Conservation (phyloP, 1,140 invertebrate species). For the Listronotus bonariensis region DNA sequence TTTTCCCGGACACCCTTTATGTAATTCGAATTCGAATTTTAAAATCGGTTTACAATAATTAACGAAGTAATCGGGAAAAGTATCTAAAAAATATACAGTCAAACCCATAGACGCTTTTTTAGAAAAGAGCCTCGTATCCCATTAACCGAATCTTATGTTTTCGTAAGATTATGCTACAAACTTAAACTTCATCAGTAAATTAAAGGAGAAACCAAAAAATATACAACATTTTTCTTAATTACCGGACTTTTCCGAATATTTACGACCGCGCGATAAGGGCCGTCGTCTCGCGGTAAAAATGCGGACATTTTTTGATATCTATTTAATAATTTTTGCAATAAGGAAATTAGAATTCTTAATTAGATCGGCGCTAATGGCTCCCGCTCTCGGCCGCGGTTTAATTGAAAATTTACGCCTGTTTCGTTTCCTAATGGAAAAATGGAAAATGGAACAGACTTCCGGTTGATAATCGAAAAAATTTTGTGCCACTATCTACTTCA, state of each 20-base stretch:
- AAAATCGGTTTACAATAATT: no score
- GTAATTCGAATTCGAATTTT: no score
- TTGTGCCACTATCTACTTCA: not conserved
- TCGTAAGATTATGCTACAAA: no score
- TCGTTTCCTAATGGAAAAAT: conserved; percentile 38
- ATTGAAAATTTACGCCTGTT: conserved; percentile 38
- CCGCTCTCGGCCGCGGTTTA: conserved; percentile 30
- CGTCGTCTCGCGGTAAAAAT: conserved; percentile 24
- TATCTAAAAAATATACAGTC: no score
- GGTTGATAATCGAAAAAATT: conserved; percentile 35
- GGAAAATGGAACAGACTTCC: conserved; percentile 32
- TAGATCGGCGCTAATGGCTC: conserved; percentile 35
- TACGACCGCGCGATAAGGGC: conserved; percentile 20
- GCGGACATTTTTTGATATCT: conserved; percentile 37
- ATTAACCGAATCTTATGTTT: no score
- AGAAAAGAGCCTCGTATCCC: not conserved
- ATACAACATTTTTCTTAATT: conserved; percentile 23
- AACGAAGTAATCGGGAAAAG: no score
- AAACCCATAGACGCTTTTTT: no score
- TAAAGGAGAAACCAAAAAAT: not conserved
- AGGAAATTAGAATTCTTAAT: conserved; percentile 39
- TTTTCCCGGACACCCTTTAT: no score
- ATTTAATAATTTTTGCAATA: conserved; percentile 39
- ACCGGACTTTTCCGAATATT: conserved; percentile 30
- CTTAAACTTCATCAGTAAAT: no score